Base-by-base conservation (phyloP, 2,113 vertebrate species). In the Corvus hawaiiensis region DNA sequence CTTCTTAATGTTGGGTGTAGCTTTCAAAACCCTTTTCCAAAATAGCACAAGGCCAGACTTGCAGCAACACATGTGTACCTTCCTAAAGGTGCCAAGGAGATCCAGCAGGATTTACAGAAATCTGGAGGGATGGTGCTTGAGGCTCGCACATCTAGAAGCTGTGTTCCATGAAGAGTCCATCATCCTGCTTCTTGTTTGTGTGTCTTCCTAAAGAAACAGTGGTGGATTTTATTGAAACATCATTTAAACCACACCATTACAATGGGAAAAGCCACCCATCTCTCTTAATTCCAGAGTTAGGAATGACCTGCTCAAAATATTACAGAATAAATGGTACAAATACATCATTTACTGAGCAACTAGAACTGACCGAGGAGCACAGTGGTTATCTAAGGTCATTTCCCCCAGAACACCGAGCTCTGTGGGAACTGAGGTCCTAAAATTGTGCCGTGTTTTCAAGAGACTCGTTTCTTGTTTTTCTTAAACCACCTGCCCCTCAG, bases 161-260 rank as follows among this genome's bases (percentile, higher is more conserved):
- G 1, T 7, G 32, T 28, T 61, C 67, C 56, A 1, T 20, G 13
- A 6, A 0, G 7, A 48, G 9, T 26, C 72, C 18, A 1, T 16
- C 5, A 0, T 48, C 62, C 78, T 32, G 3, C 22, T 27, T 26
- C 49, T 16, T 76, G 16, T 24, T 28, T 35, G 9, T 35, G n/a
- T 62, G 26, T 23, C 49, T 68, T 76, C 52, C 72, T 46, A 17
- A 72, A 86, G 68, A 55, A 83, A n/a, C 0, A 0, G 11, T 16
- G 41, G 16, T 27, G 41, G 35, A 4, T 55, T 48, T 74, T 81
- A 11, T 1, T 51, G 35, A 46, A 67, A 43, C 21, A 9, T 23
- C 5, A 4, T 58, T 89, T 81, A 74, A 78, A 43, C 24, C 33
- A 20, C 46, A 7, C 28, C 33, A 10, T 7, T 49, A 9, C 39